phyloP scores from a whole-genome alignment of 2,888 invertebrate species.

The Pediacus dermestoides region DNA sequence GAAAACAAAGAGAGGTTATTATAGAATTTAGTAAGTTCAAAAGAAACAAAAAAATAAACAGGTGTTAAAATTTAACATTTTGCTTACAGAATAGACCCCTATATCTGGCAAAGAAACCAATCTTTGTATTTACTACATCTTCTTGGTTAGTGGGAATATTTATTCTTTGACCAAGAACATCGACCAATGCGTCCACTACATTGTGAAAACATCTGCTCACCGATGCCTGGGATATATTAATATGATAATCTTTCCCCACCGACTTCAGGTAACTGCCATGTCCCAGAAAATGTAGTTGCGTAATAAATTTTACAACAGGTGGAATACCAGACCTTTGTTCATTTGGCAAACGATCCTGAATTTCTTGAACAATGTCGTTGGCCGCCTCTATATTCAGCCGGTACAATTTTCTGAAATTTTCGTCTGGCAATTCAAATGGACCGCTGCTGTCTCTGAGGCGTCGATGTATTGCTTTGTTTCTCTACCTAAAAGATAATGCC shows the following conservation, averaged over 20 bases:
- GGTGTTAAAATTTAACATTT: too few species aligned
- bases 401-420: constrained; percentile 1
- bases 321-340: constrained; percentile 1
- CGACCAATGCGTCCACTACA: background rate
- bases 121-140: too few species aligned
- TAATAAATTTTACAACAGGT: background rate
- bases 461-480: too few species aligned
- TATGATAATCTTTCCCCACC: background rate
- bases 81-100: too few species aligned
- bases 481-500: too few species aligned
- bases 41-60: too few species aligned
- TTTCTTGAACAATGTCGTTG: background rate
- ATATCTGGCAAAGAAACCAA: too few species aligned
- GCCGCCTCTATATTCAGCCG: background rate
- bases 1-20: too few species aligned
- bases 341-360: background rate
- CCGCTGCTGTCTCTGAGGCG: too few species aligned
- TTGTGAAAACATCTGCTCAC: background rate
- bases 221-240: background rate
- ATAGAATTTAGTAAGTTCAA: too few species aligned
- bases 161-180: too few species aligned
- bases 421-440: background rate
- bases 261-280: constrained; percentile 1
- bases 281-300: background rate
- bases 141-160: too few species aligned